Evolutionary conservation across 1,140 invertebrate genomes (phyloP).

Genomic region (Tetragnatha versicolor): DNA sequence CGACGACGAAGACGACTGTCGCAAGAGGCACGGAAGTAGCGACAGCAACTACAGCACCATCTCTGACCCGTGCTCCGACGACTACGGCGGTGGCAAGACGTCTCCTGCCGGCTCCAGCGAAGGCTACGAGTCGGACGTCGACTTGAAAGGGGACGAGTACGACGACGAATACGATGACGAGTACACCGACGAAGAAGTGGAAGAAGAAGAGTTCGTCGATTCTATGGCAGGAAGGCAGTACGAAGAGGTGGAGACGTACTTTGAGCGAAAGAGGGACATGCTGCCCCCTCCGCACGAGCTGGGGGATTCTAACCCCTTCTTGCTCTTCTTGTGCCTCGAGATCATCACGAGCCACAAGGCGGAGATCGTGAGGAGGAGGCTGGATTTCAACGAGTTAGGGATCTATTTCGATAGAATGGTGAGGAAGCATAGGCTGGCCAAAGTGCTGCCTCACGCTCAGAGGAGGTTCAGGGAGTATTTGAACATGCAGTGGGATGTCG

Average conservation of each 20-base stretch:
- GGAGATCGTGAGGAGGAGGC: conserved; percentile 82
- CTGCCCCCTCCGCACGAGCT: conserved; percentile 86
- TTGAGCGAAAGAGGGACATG: conserved; percentile 24
- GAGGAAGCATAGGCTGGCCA: conserved; percentile 88
- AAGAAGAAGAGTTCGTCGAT: not conserved
- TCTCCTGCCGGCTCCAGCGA: conserved; percentile 8
- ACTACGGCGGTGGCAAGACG: not conserved
- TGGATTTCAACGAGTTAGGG: conserved; percentile 96
- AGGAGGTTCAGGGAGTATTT: conserved; percentile 53
- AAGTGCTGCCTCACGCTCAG: conserved; percentile 87
- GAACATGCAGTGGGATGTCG: conserved; percentile 41
- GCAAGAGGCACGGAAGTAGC: conserved; percentile 25
- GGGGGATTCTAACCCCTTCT: conserved; percentile 92
- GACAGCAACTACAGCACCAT: conserved; percentile 38
- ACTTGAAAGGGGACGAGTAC: not conserved
- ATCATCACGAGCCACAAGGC: conserved; percentile 90
- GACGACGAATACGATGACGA: conserved; percentile 9
- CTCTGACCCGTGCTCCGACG: conserved; percentile 5
- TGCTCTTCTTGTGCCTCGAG: conserved; percentile 94
- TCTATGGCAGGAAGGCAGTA: conserved; percentile 20
- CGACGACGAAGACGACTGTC: not conserved
- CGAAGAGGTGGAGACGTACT: conserved; percentile 19
- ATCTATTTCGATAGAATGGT: conserved; percentile 98
- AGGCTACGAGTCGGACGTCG: conserved; percentile 35
- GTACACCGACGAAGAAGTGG: not conserved